Evolutionary conservation across 2,113 vertebrate species (phyloP), one percentile per base, ranked within the genome.

Genomic region (Pyrgilauda ruficollis): DNA sequence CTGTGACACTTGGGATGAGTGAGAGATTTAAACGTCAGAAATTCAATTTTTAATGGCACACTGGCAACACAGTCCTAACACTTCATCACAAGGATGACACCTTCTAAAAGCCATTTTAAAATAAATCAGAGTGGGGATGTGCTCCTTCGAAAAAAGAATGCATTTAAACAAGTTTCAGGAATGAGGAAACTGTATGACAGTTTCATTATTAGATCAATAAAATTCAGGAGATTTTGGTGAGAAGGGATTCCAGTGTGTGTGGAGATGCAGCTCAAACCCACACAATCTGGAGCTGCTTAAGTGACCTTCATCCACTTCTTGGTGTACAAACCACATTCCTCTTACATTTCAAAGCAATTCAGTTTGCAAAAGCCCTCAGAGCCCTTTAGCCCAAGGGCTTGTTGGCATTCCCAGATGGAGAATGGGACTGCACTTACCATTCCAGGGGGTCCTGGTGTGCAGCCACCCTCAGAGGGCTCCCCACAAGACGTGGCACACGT

Each of bases 81-180:
- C 96, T 96, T 96, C 90, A 97, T 94, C 94, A 96, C 69, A 92
- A 93, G 76, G 46, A 92, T 95, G 96, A 96, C 94, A 96, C 91
- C 75, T 89, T 81, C 93, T 92, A 93, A 96, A 93, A 96, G 93
- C 96, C 81, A 73, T 43, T 96, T 90, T 94, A 90, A 96, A 97
- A 96, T 94, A 93, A 96, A 95, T 94, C 94, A 95, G 80, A 92
- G 73, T 10, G 58, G 33, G 76, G 90, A 95, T 77, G 62, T 92
- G 53, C 56, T 86, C 84, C 66, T 72, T 78, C 9, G 22, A 64
- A 89, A 87, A 59, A 62, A 9, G 39, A 55, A 68, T 47, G 55
- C 56, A 59, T 88, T 95, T 93, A 79, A 79, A 86, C 64, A 88
- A 39, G 86, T 72, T 92, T 95, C 61, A 78, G 64, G 41, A 88